Base-by-base conservation (phyloP, 2,113 vertebrate species). In the Chrysochloris asiatica region DNA sequence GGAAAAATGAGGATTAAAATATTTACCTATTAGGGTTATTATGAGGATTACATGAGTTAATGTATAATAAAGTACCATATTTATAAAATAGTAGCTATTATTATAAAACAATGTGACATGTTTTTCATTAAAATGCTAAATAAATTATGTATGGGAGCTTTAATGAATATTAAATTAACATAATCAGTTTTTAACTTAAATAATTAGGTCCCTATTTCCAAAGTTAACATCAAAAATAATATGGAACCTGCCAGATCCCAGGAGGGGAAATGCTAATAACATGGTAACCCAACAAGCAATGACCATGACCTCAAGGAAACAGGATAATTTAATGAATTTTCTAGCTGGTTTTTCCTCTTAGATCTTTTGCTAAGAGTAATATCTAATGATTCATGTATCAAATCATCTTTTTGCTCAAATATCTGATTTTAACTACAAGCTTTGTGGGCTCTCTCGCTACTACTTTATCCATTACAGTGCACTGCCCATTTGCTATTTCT, bases 141-240 rank as follows among this genome's bases (percentile, higher is more conserved):
- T 90, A 89, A 89, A 80, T 89, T 91, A 92, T 82, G 30, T 89
- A 79, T 83, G 28, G 38, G 33, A 38, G 8, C 1, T 43, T 94
- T 95, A 96, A 89, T 92, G 92, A 92, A 89, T 94, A 95, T 81
- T 95, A 82, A 89, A 93, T 87, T 89, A 94, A 88, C 11, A 80
- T 81, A 89, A 88, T 83, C 33, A 59, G 11, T 75, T 87, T 93
- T 73, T 72, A 93, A 90, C 56, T 85, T 78, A 16, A 93, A 88
- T 61, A 75, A 71, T 78, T 72, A 83, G 36, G 54, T 85, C 45
- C 89, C 47, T 83, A 45, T 80, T 92, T 89, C 82, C 56, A 91
- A 93, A 69, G 82, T 87, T 91, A 96, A 93, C 63, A 83, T 95
- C 4, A 90, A 91, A 94, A 92, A 71, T 87, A 77, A 41, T 45